Base-by-base conservation (phyloP, 1,140 invertebrate genomes). In the Diachasma alloeum region DNA sequence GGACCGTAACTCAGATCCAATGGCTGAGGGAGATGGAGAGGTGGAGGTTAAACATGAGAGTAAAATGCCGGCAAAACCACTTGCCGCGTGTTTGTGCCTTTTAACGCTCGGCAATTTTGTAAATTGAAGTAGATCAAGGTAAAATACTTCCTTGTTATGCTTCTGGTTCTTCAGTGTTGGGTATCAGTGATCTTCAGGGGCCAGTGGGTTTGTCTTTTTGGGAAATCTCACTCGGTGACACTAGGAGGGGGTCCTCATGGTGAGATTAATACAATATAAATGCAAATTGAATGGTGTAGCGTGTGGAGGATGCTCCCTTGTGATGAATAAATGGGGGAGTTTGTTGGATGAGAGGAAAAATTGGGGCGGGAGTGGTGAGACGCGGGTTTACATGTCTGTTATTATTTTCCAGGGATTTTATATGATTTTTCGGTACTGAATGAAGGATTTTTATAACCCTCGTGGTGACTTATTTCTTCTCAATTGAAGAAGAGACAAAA, bases 181-280 rank as follows among this genome's bases (percentile, higher is more conserved):
- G 4, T 59, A 22, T 19, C 22, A 22, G 17, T 22, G 53, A 19
- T 22, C 22, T 59, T 66, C 31, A 31, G n/a, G 19, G 22, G 3
- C 31, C 31, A 31, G 31, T 26, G 24, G 31, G 13, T 56, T 11
- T 31, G 9, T 9, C 24, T 66, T 66, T 66, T 66, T 66, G 22
- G 22, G 13, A n/a, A 10, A 36, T 66, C 4, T 11, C 19, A 1
- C 24, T 67, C 1, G n/a, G 15, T 42, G 8, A 17, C 36, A 42
- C 36, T 42, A 11, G 19, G 4, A 36, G 26, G 19, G 46, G 26
- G 15, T 76, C 63, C 56, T 74, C 78, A 78, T 53, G 72, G 78
- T 81, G 79, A 83, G 83, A 85, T 84, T 84, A 85, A 83, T 84
- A 84, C 78, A 83, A 85, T 85, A 85, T 84, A 84, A 85, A 85